Percentiles rank a stretch among this genome's conserved stretches.
phyloP scores from a whole-genome alignment of 1,140 invertebrate genomes.

The Anastrepha obliqua region DNA sequence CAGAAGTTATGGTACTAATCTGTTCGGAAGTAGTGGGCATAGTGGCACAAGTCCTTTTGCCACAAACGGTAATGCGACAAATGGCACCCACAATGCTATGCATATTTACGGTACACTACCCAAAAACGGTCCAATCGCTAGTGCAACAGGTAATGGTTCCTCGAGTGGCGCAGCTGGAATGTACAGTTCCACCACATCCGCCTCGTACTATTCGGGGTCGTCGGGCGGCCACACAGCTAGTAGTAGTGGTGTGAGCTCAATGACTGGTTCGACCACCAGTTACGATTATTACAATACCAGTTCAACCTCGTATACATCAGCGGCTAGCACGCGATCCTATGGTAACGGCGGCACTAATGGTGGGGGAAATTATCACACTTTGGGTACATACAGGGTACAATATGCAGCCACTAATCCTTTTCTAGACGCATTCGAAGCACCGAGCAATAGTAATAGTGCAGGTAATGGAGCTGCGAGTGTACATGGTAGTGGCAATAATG shows the following conservation, averaged over 20 bases:
- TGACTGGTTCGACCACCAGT: slow-evolving; percentile 72
- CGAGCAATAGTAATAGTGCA: slow-evolving; percentile 57
- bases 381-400: slow-evolving; percentile 72
- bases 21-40: slow-evolving; percentile 54
- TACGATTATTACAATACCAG: slow-evolving; percentile 69
- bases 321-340: slow-evolving; percentile 63
- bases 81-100: slow-evolving; percentile 67
- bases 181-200: slow-evolving; percentile 63
- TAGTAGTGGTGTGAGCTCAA: slow-evolving; percentile 72
- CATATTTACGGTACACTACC: slow-evolving; percentile 72
- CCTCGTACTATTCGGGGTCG: slow-evolving; percentile 53
- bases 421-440: slow-evolving; percentile 69
- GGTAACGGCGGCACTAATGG: slow-evolving; percentile 59
- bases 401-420: slow-evolving; percentile 74
- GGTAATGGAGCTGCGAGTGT: slow-evolving; percentile 53
- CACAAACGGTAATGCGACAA: slow-evolving; percentile 60
- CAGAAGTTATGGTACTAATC: slow-evolving; percentile 56
- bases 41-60: slow-evolving; percentile 63
- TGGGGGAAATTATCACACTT: slow-evolving; percentile 72
- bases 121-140: slow-evolving; percentile 64
- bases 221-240: slow-evolving; percentile 65
- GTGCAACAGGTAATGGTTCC: slow-evolving; percentile 51
- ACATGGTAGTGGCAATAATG: slow-evolving; percentile 54
- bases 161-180: slow-evolving; percentile 60
- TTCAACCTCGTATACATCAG: slow-evolving; percentile 29